Evolutionary conservation across 2,113 vertebrate species (phyloP), one percentile per base, ranked within the genome.

Genomic region (Istiophorus platypterus): DNA sequence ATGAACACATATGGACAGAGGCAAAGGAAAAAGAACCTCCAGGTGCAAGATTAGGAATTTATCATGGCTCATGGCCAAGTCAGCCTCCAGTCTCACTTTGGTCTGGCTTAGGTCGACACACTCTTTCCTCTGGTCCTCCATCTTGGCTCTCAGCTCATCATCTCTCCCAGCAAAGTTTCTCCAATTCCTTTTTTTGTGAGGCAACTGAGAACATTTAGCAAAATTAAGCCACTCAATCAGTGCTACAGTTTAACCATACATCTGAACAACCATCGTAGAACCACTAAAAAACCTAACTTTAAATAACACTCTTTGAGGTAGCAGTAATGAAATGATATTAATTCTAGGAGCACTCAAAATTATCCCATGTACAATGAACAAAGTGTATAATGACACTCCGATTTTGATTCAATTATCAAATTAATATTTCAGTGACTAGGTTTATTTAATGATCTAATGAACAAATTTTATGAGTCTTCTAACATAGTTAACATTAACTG

Each of bases 41-140:
- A 93, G 85, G 89, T 93, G 89, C 7, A 78, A 83, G 59, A 72
- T 75, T 86, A 72, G 79, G 56, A 86, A 72, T 86, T 94, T 93
- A 69, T 95, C 85, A 39, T 84, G 92, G 93, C 92, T 70, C 57
- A 86, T 62, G 76, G 76, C 57, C 91, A 96, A 87, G 85, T 94
- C 86, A 1, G 82, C 89, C 89, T 94, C 89, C 76, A 90, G 85
- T 87, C 85, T 49, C 41, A 93, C 90, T 74, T 87, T 93, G 83
- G 81, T 91, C 82, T 83, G 84, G 81, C 14, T 86, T 29, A 89
- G 86, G 76, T 84, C 91, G 22, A 78, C 90, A 80, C 51, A 64
- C 54, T 93, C 89, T 72, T 85, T 72, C 39, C 91, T 81, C 22
- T 47, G 64, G 75, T 93, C 76, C 81, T 92, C 92, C 72, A 85